A percentile compares a stretch with the other conserved stretches of the same genome.
Conservation (phyloP, 2,888 invertebrate genomes). For the Drosophila conformis region DNA sequence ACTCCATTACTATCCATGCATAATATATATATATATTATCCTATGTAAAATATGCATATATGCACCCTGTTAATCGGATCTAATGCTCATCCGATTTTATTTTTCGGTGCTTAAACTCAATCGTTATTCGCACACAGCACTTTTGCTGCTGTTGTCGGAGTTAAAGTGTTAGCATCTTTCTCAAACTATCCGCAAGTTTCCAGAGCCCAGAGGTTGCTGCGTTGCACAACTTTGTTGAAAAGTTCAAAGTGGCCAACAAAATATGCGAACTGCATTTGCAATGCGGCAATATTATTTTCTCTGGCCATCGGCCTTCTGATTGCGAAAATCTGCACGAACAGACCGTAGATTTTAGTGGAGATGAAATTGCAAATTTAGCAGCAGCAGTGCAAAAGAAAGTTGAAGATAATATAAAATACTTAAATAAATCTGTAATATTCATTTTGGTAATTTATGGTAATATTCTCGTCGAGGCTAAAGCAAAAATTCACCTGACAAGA, state of each 20-base stretch:
- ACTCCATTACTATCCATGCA: slow-evolving; percentile 1
- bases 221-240: slow-evolving; percentile 47
- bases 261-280: slow-evolving; percentile 68
- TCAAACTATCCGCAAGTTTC: slow-evolving; percentile 36
- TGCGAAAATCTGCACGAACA: slow-evolving; percentile 14
- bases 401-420: background rate
- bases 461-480: background rate
- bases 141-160: slow-evolving; percentile 1
- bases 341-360: slow-evolving; percentile 1
- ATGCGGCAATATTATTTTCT: slow-evolving; percentile 60
- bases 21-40: too few relatives aligned
- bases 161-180: slow-evolving; percentile 36
- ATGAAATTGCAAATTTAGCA: slow-evolving; percentile 23
- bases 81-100: slow-evolving; percentile 31
- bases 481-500: background rate
- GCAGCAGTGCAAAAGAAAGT: background rate
- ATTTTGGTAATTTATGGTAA: background rate
- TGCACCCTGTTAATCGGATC: background rate
- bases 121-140: slow-evolving; percentile 12
- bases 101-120: slow-evolving; percentile 9
- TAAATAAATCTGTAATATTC: background rate
- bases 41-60: background rate
- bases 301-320: background rate
- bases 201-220: background rate
- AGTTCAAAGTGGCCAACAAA: slow-evolving; percentile 57